Evolutionary conservation across 1,140 invertebrate species (phyloP).

Genomic region (Meloidogyne hapla): DNA sequence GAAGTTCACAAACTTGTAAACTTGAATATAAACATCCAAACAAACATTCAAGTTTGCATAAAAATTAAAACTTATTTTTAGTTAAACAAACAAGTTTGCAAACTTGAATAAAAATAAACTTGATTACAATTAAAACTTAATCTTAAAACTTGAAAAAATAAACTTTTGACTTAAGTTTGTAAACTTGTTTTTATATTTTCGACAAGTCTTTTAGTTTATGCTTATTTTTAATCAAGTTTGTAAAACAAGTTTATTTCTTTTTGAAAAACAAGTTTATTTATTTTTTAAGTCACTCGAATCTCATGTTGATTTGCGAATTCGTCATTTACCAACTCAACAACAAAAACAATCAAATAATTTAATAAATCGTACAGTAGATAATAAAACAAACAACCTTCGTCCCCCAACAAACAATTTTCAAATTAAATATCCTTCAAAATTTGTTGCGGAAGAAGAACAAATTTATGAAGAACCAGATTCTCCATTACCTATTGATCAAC

Average conservation of each 20-base stretch:
- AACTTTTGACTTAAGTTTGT: too few relatives aligned
- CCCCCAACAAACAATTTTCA: not conserved
- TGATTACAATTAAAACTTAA: too few relatives aligned
- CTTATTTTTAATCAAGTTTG: not conserved
- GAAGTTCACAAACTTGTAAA: too few relatives aligned
- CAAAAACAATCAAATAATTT: slow-evolving; percentile 30
- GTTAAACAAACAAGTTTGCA: too few relatives aligned
- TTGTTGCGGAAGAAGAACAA: slow-evolving; percentile 33
- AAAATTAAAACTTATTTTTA: too few relatives aligned
- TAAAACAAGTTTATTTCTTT: not conserved
- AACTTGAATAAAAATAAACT: too few relatives aligned
- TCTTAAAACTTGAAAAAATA: too few relatives aligned
- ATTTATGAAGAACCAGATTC: slow-evolving; percentile 51
- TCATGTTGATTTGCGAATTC: not conserved
- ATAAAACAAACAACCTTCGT: slow-evolving; percentile 20
- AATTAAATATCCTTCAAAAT: not conserved
- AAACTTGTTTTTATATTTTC: too few relatives aligned
- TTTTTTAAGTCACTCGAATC: not conserved
- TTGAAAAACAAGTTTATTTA: not conserved
- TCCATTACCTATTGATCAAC: not conserved
- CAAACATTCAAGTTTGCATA: too few relatives aligned
- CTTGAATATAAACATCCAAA: too few relatives aligned
- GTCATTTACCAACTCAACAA: slow-evolving; percentile 23
- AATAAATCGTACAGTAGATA: not conserved
- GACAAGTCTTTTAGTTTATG: too few relatives aligned